These are phyloP conservation scores for Porphyrio hochstetteri DNA, from an alignment of 2,113 vertebrate species.

Conservation along the genomic window DNA sequence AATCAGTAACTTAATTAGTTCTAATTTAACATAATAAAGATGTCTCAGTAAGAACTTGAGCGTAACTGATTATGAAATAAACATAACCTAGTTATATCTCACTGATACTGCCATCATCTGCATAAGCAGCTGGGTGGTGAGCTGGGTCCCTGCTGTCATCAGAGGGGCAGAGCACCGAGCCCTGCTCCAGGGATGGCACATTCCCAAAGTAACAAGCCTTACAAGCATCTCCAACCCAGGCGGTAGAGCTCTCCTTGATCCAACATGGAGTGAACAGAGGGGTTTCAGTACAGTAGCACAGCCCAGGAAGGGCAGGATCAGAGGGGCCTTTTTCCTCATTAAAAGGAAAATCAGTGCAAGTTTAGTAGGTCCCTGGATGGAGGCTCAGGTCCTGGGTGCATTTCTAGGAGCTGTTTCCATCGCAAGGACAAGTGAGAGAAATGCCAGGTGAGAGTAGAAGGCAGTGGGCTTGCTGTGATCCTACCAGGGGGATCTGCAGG, in stretches of 20 bases:
- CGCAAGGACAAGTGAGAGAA: background rate
- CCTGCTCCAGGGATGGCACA: background rate
- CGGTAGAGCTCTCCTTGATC: background rate
- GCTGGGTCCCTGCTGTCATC: background rate
- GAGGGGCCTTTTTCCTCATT: background rate
- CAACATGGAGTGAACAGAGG: background rate
- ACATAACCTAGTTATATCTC: background rate
- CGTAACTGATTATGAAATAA: background rate
- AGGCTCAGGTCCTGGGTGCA: rapidly evolving
- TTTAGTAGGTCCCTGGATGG: background rate
- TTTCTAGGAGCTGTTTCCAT: background rate
- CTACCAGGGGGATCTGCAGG: background rate
- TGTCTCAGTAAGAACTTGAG: background rate
- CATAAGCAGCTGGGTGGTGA: background rate
- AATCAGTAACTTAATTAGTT: background rate
- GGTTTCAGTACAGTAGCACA: background rate
- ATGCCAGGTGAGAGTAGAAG: no score
- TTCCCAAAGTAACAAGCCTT: background rate
- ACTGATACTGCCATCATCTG: background rate
- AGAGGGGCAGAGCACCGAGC: background rate
- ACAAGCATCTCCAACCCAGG: background rate
- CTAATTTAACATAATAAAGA: background rate
- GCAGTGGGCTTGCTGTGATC: background rate
- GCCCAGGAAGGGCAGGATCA: background rate
- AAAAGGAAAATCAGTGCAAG: background rate